These are phyloP conservation scores for Pocillopora grandis DNA, from an alignment of 92 coral and sea anemone species.

Conservation along the genomic window DNA sequence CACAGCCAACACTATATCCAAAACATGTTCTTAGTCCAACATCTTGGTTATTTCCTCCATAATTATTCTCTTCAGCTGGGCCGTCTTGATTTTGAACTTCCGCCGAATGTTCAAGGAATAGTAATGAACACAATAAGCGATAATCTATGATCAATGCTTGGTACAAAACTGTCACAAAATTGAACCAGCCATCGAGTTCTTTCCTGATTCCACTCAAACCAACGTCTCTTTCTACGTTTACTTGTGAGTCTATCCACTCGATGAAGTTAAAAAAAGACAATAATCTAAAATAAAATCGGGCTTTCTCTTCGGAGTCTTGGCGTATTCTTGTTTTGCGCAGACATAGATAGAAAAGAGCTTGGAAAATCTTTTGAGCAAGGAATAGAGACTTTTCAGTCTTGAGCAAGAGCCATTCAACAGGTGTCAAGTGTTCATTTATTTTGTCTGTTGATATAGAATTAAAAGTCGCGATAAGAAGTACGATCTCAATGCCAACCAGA, in stretches of 20 bases:
- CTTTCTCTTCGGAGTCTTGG: slow-evolving; percentile 4
- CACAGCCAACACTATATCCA: slow-evolving; percentile 41
- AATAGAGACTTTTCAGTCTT: slow-evolving; percentile 4
- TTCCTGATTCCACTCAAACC: slow-evolving; percentile 15
- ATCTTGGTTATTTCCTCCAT: background rate
- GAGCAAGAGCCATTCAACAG: background rate
- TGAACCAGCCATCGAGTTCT: slow-evolving; percentile 25
- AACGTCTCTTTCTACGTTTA: slow-evolving; percentile 46
- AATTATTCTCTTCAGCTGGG: background rate
- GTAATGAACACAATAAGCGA: slow-evolving; percentile 49
- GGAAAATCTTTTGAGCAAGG: slow-evolving; percentile 36
- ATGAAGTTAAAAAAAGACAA: slow-evolving; percentile 63
- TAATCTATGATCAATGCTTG: slow-evolving; percentile 64
- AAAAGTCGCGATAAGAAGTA: background rate
- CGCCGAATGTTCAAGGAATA: slow-evolving; percentile 63
- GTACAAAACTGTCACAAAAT: slow-evolving; percentile 27
- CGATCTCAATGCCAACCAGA: slow-evolving; percentile 21
- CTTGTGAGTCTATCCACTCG: slow-evolving; percentile 66
- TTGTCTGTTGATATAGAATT: background rate
- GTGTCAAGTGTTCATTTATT: background rate
- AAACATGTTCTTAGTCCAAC: slow-evolving; percentile 8
- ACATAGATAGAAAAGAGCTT: slow-evolving; percentile 20
- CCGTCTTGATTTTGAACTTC: slow-evolving; percentile 3
- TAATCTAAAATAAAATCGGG: slow-evolving; percentile 37
- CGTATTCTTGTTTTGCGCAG: slow-evolving; percentile 14